Evolutionary conservation across 1,140 invertebrate species (phyloP).

Genomic region (Hesperophylax magnus): DNA sequence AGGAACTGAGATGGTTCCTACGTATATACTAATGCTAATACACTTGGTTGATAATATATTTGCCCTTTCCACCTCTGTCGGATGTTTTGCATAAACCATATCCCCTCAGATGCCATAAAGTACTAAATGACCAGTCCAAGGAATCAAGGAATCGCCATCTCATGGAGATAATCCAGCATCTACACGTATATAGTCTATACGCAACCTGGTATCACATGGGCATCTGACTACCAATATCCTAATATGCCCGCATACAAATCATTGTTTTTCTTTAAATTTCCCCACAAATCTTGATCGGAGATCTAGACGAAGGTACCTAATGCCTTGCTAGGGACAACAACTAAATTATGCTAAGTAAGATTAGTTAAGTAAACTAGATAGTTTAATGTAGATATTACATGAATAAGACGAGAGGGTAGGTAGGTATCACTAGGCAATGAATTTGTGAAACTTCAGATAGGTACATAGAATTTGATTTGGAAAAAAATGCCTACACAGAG

Average conservation of each 20-base stretch:
- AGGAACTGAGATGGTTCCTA: no score
- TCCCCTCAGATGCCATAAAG: constrained; percentile 43
- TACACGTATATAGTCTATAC: background rate
- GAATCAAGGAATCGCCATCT: constrained; percentile 23
- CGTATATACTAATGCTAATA: no score
- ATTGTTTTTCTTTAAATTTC: background rate
- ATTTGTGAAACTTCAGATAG: no score
- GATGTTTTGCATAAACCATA: constrained; percentile 38
- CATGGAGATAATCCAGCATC: constrained; percentile 7
- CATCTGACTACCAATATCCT: background rate
- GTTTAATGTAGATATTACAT: no score
- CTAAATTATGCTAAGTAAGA: no score
- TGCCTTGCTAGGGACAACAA: no score
- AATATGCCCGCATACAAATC: constrained; percentile 27
- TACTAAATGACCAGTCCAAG: constrained; percentile 4
- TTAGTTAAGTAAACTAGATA: no score
- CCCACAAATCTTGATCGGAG: no score
- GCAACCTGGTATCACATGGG: background rate
- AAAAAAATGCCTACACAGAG: no score
- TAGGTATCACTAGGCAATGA: no score
- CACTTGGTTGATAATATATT: background rate
- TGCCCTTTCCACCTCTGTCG: background rate
- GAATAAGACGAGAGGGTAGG: no score
- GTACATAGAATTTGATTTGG: no score
- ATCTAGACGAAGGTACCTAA: background rate